Conservation (phyloP, 2,113 vertebrate genomes). For the Mobula birostris region DNA sequence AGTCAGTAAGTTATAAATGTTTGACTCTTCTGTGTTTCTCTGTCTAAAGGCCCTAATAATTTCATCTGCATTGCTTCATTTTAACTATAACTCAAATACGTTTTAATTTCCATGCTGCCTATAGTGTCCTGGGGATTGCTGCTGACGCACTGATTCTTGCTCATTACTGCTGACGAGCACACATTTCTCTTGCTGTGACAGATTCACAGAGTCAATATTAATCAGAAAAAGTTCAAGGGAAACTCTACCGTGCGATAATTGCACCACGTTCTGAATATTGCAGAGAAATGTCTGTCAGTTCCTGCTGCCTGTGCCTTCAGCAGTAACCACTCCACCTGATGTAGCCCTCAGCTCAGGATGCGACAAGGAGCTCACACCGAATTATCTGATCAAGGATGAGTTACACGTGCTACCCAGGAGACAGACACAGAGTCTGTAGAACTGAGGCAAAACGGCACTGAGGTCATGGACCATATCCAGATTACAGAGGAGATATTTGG, state of each 20-base stretch:
- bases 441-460: too few species aligned
- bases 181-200: background rate
- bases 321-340: background rate
- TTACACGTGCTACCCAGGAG: too few species aligned
- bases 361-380: background rate
- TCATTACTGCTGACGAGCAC: background rate
- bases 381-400: background rate
- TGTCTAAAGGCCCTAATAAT: background rate
- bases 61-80: conserved; percentile 26
- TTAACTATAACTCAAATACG: conserved; percentile 6
- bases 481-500: too few species aligned
- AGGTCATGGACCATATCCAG: too few species aligned
- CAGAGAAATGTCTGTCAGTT: background rate
- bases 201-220: background rate
- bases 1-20: background rate
- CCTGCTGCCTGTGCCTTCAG: background rate
- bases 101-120: background rate
- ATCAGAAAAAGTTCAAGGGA: conserved; percentile 2
- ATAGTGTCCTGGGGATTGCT: background rate
- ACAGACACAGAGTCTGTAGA: too few species aligned
- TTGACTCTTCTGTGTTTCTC: background rate
- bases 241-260: background rate
- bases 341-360: too few species aligned
- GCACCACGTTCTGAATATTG: background rate
- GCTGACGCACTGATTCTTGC: background rate